Evolutionary conservation across 2,113 vertebrate species (phyloP).

Genomic region (Bos javanicus): DNA sequence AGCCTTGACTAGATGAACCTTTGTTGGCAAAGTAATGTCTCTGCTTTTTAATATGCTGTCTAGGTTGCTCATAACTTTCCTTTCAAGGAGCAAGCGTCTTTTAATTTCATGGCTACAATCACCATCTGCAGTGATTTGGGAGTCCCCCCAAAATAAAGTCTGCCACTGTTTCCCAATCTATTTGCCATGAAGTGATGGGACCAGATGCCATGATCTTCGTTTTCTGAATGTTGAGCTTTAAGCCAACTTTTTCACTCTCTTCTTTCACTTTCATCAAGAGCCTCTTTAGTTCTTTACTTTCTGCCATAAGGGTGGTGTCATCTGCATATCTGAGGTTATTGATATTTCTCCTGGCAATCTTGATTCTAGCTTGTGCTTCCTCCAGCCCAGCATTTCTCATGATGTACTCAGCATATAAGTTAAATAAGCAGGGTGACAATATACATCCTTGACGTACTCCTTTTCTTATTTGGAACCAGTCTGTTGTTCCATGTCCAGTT

Average conservation of each 20-base stretch:
- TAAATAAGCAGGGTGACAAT: background rate
- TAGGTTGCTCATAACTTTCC: background rate
- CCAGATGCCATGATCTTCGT: background rate
- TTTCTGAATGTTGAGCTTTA: background rate
- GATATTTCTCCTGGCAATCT: background rate
- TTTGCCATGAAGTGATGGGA: background rate
- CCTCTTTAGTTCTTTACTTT: background rate
- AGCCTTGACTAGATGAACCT: background rate
- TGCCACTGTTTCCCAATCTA: background rate
- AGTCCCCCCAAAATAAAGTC: rapidly evolving
- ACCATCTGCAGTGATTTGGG: background rate
- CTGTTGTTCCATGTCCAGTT: too few relatives aligned
- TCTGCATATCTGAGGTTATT: background rate
- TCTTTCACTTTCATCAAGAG: background rate
- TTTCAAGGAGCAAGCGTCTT: rapidly evolving
- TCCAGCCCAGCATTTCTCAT: background rate
- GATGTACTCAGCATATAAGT: background rate
- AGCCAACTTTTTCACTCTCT: background rate
- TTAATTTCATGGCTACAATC: background rate
- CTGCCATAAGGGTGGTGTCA: background rate
- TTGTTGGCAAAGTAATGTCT: background rate
- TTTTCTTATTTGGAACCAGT: too few relatives aligned
- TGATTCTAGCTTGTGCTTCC: background rate
- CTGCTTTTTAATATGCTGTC: background rate
- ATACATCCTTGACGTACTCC: background rate